Base-by-base conservation (phyloP, 2,888 invertebrate species). In the Hypolimnas misippus region DNA sequence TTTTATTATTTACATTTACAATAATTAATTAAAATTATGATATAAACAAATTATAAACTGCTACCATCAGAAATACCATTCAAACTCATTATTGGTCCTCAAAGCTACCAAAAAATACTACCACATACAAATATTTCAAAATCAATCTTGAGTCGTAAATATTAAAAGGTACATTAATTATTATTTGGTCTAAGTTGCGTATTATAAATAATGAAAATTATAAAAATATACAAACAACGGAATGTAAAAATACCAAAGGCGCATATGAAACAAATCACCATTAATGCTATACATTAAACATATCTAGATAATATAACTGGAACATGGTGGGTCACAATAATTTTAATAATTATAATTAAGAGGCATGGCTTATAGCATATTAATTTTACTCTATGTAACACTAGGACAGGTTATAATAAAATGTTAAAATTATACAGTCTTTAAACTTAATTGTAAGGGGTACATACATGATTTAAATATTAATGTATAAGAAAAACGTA, bases 131-230 rank as follows among this genome's bases (percentile, higher is more conserved):
- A 79, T 79, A 83, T 77, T 79, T 65, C 62, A 67, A 69, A 81
- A 84, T 84, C 87, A 85, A 86, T 84, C 81, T 83, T 85, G 86
- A 87, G 82, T 82, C 85, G 87, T 90, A 89, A 72, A 69, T 62
- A 68, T 69, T 66, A 67, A 88, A 91, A 91, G 90, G 89, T 91
- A 92, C 91, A 87, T 89, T 92, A 91, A 89, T 91, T 91, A 92
- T 92, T 91, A 92, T 92, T 92, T 92, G 92, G 92, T 92, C 92
- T 91, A 90, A 89, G 90, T 92, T 92, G 89, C 89, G 87, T 89
- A 87, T 84, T 69, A 72, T 65, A 65, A 91, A 92, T 89, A 89
- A 87, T 84, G 84, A 85, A 85, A 85, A 86, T 83, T 83, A 88
- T 84, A 79, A 78, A 81, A 87, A 84, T 88, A 85, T 89, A 91